Evolutionary conservation across 2,113 vertebrate species (phyloP), one percentile per base, ranked within the genome.

Genomic region (Barbus barbus): DNA sequence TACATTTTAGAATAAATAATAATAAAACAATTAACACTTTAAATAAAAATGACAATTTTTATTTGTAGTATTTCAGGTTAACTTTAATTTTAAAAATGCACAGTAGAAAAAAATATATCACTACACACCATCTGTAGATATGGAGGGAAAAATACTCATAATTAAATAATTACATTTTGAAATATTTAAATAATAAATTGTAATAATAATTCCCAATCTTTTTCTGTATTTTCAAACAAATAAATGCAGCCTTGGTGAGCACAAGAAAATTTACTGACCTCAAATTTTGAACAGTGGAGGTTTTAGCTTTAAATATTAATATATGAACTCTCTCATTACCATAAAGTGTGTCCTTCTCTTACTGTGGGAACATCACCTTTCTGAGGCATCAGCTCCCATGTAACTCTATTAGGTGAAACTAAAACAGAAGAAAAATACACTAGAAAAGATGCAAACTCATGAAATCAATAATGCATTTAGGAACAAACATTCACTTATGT

Each of bases 331-430:
- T 22, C 41, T 77, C n/a, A 28, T 90, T 90, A 95, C 93, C 94
- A 94, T 81, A 91, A 83, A 36, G 88, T 91, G 87, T 94, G 93
- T 82, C 92, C 93, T 89, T 90, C 90, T 91, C 93, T 93, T 44
- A 89, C 89, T 65, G 88, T 80, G 36, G 93, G 93, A 51, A 94
- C 84, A 0, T 82, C 80, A 60, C 93, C 91, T 14, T 87, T 92
- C 83, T 95, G 94, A 83, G 94, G 93, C 85, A 95, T 93, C 82
- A 86, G 85, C 90, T 95, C 93, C 93, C 94, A 96, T 8, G 38
- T 84, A 33, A 88, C 83, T 44, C 87, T 84, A 82, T 84, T 89
- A 18, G 89, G 74, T 79, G 87, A 88, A 33, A 95, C 93, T 94
- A 88, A 81, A 81, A 65, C 77, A n/a, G 36, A 56, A 60, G 31